phyloP scores from a whole-genome alignment of 1,140 invertebrate genomes.

The Plodia interpunctella region DNA sequence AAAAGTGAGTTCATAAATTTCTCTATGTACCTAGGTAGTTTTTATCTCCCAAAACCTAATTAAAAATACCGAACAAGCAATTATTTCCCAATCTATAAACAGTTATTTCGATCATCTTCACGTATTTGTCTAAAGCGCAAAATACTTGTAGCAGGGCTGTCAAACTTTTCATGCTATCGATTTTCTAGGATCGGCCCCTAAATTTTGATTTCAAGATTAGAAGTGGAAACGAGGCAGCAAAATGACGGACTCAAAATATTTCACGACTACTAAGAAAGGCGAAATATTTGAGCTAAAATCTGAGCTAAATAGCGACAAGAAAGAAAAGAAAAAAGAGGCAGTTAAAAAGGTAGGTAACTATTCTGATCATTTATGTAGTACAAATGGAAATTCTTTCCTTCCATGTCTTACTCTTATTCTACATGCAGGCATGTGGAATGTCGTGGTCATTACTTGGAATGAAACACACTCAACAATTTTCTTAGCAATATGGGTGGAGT shows the following conservation, averaged over 20 bases:
- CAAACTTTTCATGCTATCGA: conserved; percentile 11
- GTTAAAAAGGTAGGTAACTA: conserved; percentile 92
- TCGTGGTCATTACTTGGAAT: no score
- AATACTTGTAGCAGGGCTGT: not conserved
- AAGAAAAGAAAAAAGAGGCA: conserved; percentile 99
- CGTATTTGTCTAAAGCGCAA: no score
- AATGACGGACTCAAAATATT: conserved; percentile 99
- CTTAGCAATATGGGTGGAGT: no score
- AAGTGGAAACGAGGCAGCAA: conserved; percentile 33
- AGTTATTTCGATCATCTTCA: no score
- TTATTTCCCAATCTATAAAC: no score
- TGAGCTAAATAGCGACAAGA: conserved; percentile 99
- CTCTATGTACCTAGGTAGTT: no score
- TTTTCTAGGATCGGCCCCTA: conserved; percentile 14
- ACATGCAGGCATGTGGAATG: no score
- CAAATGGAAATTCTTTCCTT: no score
- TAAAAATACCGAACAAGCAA: no score
- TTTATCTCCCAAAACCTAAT: no score
- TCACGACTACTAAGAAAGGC: conserved; percentile 99
- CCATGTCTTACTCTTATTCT: no score
- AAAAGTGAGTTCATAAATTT: conserved; percentile 12
- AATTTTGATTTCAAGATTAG: conserved; percentile 8
- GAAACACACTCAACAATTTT: no score
- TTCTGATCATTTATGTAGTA: not conserved
- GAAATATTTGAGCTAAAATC: conserved; percentile 99